A percentile compares a stretch with the other conserved stretches of the same genome.
These are phyloP conservation scores for Chloroclystis v-ata DNA, from an alignment of 2,888 invertebrate species.

Conservation along the genomic window DNA sequence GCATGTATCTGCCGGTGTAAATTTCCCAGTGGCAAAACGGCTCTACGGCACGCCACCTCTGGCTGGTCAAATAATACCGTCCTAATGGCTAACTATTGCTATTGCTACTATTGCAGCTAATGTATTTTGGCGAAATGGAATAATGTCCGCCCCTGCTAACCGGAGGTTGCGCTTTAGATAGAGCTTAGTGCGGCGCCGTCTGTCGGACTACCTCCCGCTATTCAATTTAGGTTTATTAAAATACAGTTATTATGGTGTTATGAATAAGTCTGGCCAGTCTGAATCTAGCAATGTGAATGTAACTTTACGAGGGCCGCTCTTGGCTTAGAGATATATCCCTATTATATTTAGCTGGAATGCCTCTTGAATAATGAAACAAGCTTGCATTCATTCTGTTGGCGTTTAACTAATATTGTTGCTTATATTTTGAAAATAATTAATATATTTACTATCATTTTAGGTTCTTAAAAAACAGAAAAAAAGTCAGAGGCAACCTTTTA, in stretches of 20 bases:
- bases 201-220: slow-evolving; percentile 44
- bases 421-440: background rate
- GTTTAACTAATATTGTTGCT: background rate
- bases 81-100: slow-evolving; percentile 64
- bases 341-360: slow-evolving; percentile 16
- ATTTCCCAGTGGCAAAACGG: slow-evolving; percentile 64
- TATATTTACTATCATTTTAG: background rate
- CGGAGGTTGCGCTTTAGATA: slow-evolving; percentile 62
- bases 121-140: slow-evolving; percentile 71
- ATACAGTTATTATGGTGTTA: slow-evolving; percentile 38
- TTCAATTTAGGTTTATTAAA: slow-evolving; percentile 62
- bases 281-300: slow-evolving; percentile 21
- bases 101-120: slow-evolving; percentile 37
- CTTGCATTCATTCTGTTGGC: slow-evolving; percentile 6
- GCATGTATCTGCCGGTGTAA: slow-evolving; percentile 65
- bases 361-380: slow-evolving; percentile 18
- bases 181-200: slow-evolving; percentile 50
- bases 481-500: no score
- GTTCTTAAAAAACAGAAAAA: no score
- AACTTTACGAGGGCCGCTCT: slow-evolving; percentile 18
- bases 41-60: slow-evolving; percentile 67
- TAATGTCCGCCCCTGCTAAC: slow-evolving; percentile 51
- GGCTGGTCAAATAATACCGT: slow-evolving; percentile 72
- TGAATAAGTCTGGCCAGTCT: slow-evolving; percentile 31
- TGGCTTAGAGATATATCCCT: slow-evolving; percentile 15